These are phyloP conservation scores for Strigamia transsilvanica DNA, from an alignment of 2,888 invertebrate genomes.

Conservation along the genomic window DNA sequence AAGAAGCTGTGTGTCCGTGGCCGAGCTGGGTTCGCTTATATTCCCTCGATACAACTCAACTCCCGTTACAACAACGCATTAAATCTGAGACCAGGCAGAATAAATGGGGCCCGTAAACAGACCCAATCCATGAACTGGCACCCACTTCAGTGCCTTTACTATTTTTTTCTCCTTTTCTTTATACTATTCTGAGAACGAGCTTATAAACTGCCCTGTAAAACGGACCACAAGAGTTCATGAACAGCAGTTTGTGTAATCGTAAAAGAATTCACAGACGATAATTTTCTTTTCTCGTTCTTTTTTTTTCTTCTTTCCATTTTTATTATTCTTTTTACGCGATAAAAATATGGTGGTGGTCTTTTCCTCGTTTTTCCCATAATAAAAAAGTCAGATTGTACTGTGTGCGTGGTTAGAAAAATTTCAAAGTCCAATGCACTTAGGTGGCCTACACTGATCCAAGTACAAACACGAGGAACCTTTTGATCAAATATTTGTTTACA, in stretches of 20 bases:
- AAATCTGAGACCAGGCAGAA: not conserved
- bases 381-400: not conserved
- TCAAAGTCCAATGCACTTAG: constrained; percentile 16
- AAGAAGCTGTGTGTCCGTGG: not conserved
- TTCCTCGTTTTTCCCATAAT: not conserved
- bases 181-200: constrained; percentile 5
- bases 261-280: constrained; percentile 27
- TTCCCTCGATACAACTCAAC: not conserved
- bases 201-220: constrained; percentile 35
- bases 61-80: not conserved
- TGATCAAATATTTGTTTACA: constrained; percentile 31
- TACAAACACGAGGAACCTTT: constrained; percentile 14
- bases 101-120: constrained; percentile 27
- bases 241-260: constrained; percentile 20
- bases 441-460: constrained; percentile 9
- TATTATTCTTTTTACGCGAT: not conserved
- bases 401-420: not conserved
- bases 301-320: too few relatives aligned
- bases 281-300: constrained; percentile 4
- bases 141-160: constrained; percentile 15
- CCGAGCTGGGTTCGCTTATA: not conserved
- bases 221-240: constrained; percentile 28
- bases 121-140: constrained; percentile 27
- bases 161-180: not conserved
- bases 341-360: not conserved